Base-by-base conservation (phyloP, 2,888 invertebrate species). In the Eumerus sabulonum region DNA sequence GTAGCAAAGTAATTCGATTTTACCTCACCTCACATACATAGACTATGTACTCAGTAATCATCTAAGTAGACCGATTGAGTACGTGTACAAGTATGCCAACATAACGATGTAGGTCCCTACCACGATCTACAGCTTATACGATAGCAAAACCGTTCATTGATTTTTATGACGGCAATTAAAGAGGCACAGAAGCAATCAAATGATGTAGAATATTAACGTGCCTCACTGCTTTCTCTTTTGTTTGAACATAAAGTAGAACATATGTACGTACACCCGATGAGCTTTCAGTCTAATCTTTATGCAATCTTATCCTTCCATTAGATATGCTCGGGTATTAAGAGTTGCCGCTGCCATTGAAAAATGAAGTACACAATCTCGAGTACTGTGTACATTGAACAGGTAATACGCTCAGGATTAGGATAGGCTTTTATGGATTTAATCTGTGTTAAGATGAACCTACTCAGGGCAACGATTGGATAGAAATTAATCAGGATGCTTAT, bases 111-210 rank as follows among this genome's bases (percentile, higher is more conserved):
- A n/a, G n/a, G n/a, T n/a, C n/a, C n/a, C n/a, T n/a, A n/a, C 63
- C 14, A 17, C 13, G 38, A 13, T 12, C 12, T 4, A 38, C 9
- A 14, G 3, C 27, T 27, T 7, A 27, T 27, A 27, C 27, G 27
- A 51, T 51, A 19, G 51, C 53, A 17, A 67, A 42, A 27, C 17
- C 60, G 48, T 70, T 70, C 60, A 60, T 62, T 62, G 60, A 62
- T 62, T 70, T 70, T 70, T 70, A 70, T 48, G 40, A 47, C 19
- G 62, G 70, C 60, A 70, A 54, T 70, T 60, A 70, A 60, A 54
- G 54, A 40, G 60, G 68, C n/a, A n/a, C n/a, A n/a, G 27, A 27
- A 27, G 27, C 47, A 53, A 51, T 51, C 70, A 54, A 53, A 68
- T 19, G 67, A 59, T 44, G 51, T 44, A 47, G 45, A 45, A 62